Base-by-base conservation (phyloP, 2,888 invertebrate species). In the Limnephilus auricula region DNA sequence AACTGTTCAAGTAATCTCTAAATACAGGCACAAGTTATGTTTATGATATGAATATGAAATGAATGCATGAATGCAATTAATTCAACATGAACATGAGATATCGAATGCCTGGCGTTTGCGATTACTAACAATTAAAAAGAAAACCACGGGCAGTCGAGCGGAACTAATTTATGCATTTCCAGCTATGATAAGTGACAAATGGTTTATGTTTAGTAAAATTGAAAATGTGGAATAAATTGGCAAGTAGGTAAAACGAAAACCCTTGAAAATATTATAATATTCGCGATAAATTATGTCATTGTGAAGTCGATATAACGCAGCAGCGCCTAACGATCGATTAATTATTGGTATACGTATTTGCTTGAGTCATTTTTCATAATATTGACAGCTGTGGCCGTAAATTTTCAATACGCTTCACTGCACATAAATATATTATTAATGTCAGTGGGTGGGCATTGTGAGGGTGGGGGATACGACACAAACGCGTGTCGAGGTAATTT, bases 161-260 rank as follows among this genome's bases (percentile, higher is more conserved):
- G 15, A 82, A 82, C 82, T 34, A 82, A 82, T 82, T 82, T 82
- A 82, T 25, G 18, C 13, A 65, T 31, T 31, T 34, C 32, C 31
- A 82, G 25, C 82, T 32, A 32, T 31, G 31, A 82, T 82, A 34
- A 82, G 12, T 82, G 25, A 15, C 34, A 82, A 31, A 82, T 31
- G 31, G 31, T 82, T 82, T 82, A 82, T 82, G 31, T 82, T 80
- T 80, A 32, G 13, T 80, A 13, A 80, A 32, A 80, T 80, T 32
- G 13, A 32, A 31, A 80, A 80, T 80, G 32, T 32, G 18, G 82
- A 31, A n/a, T 32, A 18, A 82, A 82, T 82, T 65, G 18, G 50
- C 25, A 25, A 65, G 50, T 25, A 65, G 25, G 65, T 65, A 65
- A 2, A n/a, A 25, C 6, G 9, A 65, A 65, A 65, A 65, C 65